Conservation (phyloP, 92 coral and sea anemone species). For the Umimayanthus chanpuru region DNA sequence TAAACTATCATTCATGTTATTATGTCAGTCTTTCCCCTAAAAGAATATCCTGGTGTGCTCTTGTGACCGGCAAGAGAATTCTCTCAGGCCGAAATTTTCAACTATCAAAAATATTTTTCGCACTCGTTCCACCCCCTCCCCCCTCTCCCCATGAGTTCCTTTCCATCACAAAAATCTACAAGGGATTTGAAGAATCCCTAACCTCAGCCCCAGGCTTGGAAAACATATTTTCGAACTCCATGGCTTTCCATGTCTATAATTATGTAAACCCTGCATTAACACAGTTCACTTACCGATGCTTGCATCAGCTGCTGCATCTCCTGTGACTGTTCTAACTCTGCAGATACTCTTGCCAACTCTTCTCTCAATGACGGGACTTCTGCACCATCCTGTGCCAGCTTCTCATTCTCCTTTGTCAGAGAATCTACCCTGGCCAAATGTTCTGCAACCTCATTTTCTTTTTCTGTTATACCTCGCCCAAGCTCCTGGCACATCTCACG, state of each 20-base stretch:
- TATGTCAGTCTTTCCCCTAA: no score
- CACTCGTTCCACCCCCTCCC: no score
- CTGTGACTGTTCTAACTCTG: neutral
- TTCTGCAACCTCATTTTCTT: neutral
- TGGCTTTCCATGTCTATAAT: neutral
- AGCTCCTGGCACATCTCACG: slow-evolving; percentile 24
- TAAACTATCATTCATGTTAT: no score
- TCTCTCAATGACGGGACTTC: neutral
- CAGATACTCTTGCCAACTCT: neutral
- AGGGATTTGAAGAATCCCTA: no score
- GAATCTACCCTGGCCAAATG: slow-evolving; percentile 21
- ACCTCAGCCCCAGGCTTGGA: neutral
- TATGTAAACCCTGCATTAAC: neutral
- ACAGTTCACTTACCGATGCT: slow-evolving; percentile 54
- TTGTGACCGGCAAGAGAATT: no score
- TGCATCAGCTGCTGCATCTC: slow-evolving; percentile 49
- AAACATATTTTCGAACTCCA: slow-evolving; percentile 21
- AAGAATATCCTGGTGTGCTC: no score
- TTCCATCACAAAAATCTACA: no score
- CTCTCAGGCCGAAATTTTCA: no score
- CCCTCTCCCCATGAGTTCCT: no score
- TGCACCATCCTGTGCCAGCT: neutral
- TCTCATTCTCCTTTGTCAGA: slow-evolving; percentile 34
- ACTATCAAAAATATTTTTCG: no score
- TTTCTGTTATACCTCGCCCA: slow-evolving; percentile 9